Conservation (phyloP, 2,113 vertebrate species). For the Muntiacus reevesi region DNA sequence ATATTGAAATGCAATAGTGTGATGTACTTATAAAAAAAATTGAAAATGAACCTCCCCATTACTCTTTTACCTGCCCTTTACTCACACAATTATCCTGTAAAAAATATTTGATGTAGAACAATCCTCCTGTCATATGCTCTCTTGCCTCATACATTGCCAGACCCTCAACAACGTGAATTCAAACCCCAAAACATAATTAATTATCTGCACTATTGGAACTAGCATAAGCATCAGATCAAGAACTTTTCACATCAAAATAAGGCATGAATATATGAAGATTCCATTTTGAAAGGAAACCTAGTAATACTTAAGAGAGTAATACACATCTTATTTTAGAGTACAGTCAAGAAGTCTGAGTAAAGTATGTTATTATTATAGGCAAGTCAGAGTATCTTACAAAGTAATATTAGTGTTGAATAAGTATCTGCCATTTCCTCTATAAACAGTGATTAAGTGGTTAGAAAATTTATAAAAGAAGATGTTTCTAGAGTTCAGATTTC, state of each 20-base stretch:
- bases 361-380: neutral
- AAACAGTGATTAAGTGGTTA: neutral
- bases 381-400: neutral
- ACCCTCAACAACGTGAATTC: neutral
- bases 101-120: neutral
- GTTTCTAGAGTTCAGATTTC: neutral
- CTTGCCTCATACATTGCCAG: neutral
- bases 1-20: neutral
- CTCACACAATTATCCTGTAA: neutral
- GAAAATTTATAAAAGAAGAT: neutral
- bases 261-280: neutral
- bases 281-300: neutral
- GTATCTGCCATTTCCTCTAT: neutral
- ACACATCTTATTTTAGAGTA: neutral
- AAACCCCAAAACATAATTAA: neutral
- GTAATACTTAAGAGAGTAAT: neutral
- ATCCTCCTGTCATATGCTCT: neutral
- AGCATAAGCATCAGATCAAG: neutral
- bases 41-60: neutral
- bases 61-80: neutral
- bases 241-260: neutral
- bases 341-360: neutral
- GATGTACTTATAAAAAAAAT: neutral
- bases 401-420: neutral
- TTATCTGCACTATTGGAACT: neutral